phyloP scores from a whole-genome alignment of 2,113 vertebrate genomes.

The Leucoraja erinaceus region DNA sequence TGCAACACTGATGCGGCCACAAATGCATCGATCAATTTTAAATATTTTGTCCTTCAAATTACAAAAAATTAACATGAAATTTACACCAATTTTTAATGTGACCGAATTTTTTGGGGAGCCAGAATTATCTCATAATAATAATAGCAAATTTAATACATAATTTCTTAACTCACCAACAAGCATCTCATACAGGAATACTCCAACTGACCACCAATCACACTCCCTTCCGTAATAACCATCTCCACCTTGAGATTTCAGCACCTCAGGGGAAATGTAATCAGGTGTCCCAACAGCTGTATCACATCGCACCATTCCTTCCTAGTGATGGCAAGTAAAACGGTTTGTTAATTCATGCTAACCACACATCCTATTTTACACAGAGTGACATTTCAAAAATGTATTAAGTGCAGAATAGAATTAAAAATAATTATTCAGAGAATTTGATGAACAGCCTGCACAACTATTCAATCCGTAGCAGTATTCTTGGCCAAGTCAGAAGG shows the following conservation, averaged over 20 bases:
- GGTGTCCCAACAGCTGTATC: conserved; percentile 96
- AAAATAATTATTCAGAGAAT: background rate
- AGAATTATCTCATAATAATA: background rate
- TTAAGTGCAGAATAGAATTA: background rate
- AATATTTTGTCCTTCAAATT: background rate
- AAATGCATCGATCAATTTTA: background rate
- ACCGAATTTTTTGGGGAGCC: background rate
- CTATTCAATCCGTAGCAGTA: background rate
- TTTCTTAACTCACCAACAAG: conserved; percentile 82
- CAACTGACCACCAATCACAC: conserved; percentile 99
- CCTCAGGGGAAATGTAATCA: conserved; percentile 98
- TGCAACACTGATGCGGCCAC: background rate
- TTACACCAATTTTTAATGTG: background rate
- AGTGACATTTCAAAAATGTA: background rate
- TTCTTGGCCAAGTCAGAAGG: background rate
- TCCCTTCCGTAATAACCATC: conserved; percentile 95
- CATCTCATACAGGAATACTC: conserved; percentile 98
- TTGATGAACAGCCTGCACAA: background rate
- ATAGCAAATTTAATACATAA: background rate
- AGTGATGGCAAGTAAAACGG: conserved; percentile 30
- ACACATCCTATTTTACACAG: background rate
- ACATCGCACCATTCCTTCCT: conserved; percentile 99
- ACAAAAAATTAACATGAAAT: background rate
- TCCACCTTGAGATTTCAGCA: conserved; percentile 94
- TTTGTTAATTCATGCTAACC: background rate